Evolutionary conservation across 2,888 invertebrate genomes (phyloP), one percentile per base, ranked within the genome.

Genomic region (Galerucella pusilla): DNA sequence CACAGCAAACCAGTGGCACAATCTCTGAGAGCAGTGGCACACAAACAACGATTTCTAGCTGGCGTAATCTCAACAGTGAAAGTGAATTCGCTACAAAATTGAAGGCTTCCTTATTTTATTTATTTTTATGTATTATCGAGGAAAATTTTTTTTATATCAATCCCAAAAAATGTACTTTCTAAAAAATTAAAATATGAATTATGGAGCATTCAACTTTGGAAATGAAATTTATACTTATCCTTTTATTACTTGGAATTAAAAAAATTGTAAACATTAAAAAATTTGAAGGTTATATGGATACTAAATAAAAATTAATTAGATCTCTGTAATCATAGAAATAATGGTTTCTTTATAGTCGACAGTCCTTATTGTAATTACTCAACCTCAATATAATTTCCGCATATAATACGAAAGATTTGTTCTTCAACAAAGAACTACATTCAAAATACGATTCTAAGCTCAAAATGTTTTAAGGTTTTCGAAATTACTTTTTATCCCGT

Each of bases 31-130:
- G 25, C 70, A 70, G 63, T 70, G 70, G 64, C 64, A 71, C 25
- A 54, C 71, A 71, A 71, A 71, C 64, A 64, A 71, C 45, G 46
- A 71, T 71, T 71, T 54, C 71, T 64, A 71, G 49, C 10, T 68
- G 54, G 42, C 68, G 59, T 57, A 68, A 68, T 57, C 35, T 25
- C 20, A 35, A 12, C 16, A 68, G 68, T 68, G 68, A 68, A 68
- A 68, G 68, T 46, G 11, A 45, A 2, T n/a, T 7, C 11, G 11
- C 10, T 65, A 12, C 46, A 65, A 65, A 65, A 11, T 9, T 10
- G 45, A 64, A 35, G 14, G 16, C 12, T 65, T 65, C 64, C 64
- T 46, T 46, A 46, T 14, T 49, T 49, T 14, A n/a, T 45, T 20
- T 46, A 11, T 45, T 64, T 64, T 42, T 63, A 63, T 60, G 20